Base-by-base conservation (phyloP, 2,888 invertebrate species). In the Bombylius discolor region DNA sequence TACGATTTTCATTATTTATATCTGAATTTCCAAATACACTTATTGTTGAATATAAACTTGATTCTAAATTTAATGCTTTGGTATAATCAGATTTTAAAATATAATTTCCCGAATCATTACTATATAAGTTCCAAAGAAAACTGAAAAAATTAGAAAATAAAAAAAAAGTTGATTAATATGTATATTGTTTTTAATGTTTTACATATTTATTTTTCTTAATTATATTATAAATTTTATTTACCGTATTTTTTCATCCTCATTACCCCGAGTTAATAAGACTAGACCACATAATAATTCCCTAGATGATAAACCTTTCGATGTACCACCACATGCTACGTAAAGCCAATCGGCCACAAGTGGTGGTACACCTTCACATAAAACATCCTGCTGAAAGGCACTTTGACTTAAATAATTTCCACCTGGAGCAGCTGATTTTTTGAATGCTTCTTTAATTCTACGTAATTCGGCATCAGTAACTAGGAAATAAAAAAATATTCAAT, bases 311-410 rank as follows among this genome's bases (percentile, higher is more conserved):
- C 93, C 93, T 66, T 88, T 82, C 56, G 81, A 77, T 55, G 85
- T 86, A 49, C 91, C 92, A 32, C 93, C 92, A 73, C 90, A 92
- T 47, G 90, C 89, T 63, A 80, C 78, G 71, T 85, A 93, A 52
- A 93, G 76, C 77, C 86, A 83, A 76, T 92, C 90, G 3, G 89
- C 89, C 50, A 93, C 83, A 62, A 84, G 82, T 53, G 77, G 71
- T 5, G 93, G 93, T 32, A 93, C 89, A 53, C 88, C 86, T 71
- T 92, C 91, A 64, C 91, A 89, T 58, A 93, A 76, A 53, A 93
- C 91, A 75, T 92, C 89, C 68, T 84, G 83, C 55, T 85, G 82
- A 73, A 94, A 93, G 48, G 85, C 82, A 67, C 82, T 81, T 66
- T 86, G 82, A 66, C 84, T 84, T 68, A 89, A 78, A 64, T 81